Conservation (phyloP, 2,888 invertebrate genomes). For the Nomada hirtipes region DNA sequence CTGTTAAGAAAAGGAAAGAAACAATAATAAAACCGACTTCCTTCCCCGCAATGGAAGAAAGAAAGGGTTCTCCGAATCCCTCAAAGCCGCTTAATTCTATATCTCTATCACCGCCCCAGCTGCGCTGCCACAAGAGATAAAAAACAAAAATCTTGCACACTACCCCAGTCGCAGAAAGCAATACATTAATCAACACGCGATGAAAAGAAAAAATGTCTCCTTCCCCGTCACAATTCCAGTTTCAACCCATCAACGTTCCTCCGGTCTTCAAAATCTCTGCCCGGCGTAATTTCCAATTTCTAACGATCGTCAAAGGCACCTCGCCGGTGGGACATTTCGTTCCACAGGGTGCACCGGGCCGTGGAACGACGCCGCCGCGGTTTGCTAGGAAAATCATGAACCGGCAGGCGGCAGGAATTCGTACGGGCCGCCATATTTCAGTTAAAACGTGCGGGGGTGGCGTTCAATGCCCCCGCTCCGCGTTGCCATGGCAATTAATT, state of each 20-base stretch:
- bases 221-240: too few relatives aligned
- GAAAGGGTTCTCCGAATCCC: too few relatives aligned
- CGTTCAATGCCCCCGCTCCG: constrained; percentile 81
- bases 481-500: constrained; percentile 85
- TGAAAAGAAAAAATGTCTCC: too few relatives aligned
- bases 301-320: constrained; percentile 41
- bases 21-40: too few relatives aligned
- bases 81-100: too few relatives aligned
- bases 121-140: too few relatives aligned
- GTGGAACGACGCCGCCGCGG: constrained; percentile 50
- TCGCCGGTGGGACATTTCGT: constrained; percentile 35
- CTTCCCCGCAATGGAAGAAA: too few relatives aligned
- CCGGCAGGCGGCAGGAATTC: constrained; percentile 76
- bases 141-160: too few relatives aligned
- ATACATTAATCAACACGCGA: too few relatives aligned
- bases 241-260: constrained; percentile 8
- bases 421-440: constrained; percentile 84
- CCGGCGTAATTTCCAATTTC: constrained; percentile 26
- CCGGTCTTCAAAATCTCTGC: background rate
- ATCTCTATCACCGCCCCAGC: too few relatives aligned
- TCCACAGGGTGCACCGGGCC: constrained; percentile 34
- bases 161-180: too few relatives aligned
- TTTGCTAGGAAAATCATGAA: constrained; percentile 60
- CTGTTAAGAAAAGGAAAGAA: too few relatives aligned
- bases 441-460: constrained; percentile 82